Conservation (phyloP, 2,888 invertebrate species). For the Sceliomorpha sp. region DNA sequence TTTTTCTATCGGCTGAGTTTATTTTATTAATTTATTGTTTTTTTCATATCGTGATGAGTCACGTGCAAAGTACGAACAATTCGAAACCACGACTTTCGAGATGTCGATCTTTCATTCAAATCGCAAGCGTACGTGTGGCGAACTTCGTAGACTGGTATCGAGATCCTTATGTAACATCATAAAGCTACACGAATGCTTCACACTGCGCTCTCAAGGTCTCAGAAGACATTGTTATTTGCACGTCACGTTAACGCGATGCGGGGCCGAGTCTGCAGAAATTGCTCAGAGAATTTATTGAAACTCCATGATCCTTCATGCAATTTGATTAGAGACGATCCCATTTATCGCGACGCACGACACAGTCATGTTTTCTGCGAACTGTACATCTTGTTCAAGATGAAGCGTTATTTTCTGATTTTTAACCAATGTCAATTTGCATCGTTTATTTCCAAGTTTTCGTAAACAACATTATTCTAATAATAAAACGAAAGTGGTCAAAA, state of each 20-base stretch:
- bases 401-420: no score
- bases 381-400: constrained; percentile 11
- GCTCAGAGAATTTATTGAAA: constrained; percentile 34
- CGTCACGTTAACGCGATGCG: constrained; percentile 48
- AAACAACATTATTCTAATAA: no score
- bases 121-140: constrained; percentile 4
- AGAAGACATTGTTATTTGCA: constrained; percentile 57
- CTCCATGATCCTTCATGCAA: constrained; percentile 29
- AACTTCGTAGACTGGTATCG: constrained; percentile 20
- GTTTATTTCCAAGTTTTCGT: no score
- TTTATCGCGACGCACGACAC: constrained; percentile 45
- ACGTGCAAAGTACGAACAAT: no score
- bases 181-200: constrained; percentile 43
- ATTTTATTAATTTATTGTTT: constrained; percentile 7
- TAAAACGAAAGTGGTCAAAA: no score
- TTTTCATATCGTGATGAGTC: no score
- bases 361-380: constrained; percentile 13
- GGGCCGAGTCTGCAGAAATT: constrained; percentile 28
- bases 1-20: constrained; percentile 31
- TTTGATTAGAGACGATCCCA: constrained; percentile 38
- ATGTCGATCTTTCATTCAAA: constrained; percentile 21
- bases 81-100: no score
- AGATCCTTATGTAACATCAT: constrained; percentile 50
- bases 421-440: no score
- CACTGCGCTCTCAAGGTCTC: constrained; percentile 52